Conservation (phyloP, 2,113 vertebrate genomes). For the Maccullochella peelii region DNA sequence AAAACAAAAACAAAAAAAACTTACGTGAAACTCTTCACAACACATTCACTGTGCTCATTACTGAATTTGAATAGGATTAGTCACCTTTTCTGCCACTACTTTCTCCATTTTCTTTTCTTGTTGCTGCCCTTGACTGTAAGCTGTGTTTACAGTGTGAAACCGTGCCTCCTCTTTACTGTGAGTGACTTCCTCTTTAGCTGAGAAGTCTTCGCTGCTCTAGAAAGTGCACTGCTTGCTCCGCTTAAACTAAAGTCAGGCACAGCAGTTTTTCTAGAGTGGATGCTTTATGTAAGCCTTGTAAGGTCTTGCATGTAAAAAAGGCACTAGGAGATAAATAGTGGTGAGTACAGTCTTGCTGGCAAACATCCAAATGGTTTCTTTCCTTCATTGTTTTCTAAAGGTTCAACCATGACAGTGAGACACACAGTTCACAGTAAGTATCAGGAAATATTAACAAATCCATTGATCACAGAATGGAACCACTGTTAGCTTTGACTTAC, state of each 20-base stretch:
- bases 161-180: not conserved
- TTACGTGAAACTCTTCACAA: not conserved
- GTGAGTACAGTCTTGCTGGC: not conserved
- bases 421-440: not conserved
- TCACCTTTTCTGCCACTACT: not conserved
- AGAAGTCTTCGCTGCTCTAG: not conserved
- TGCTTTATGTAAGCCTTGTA: not conserved
- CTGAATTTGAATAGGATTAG: not conserved
- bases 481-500: conserved; percentile 83
- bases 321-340: not conserved
- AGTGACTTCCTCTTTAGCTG: not conserved
- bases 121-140: not conserved
- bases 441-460: not conserved
- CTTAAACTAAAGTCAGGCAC: too few species aligned
- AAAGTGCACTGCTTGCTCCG: too few species aligned
- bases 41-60: not conserved
- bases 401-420: not conserved
- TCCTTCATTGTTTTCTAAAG: not conserved
- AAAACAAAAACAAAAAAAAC: too few species aligned
- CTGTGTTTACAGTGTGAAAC: not conserved
- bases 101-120: not conserved
- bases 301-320: not conserved
- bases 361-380: not conserved
- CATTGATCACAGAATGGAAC: not conserved
- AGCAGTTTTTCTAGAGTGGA: not conserved